Conservation (phyloP, 2,113 vertebrate species). For the Galbula dea region DNA sequence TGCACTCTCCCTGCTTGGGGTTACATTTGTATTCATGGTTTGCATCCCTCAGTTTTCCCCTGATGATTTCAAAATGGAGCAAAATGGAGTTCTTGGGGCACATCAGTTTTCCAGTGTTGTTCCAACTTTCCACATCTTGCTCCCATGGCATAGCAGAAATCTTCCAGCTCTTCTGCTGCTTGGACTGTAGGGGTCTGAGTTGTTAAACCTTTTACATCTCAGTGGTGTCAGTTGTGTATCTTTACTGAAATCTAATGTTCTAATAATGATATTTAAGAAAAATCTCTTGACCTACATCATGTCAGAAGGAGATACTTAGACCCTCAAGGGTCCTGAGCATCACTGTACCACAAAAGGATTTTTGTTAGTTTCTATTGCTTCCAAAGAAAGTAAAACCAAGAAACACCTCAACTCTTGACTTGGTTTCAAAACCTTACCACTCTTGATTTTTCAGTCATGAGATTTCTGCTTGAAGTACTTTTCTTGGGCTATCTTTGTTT, state of each 20-base stretch:
- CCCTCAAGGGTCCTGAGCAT: not conserved
- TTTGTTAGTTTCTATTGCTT: conserved; percentile 18
- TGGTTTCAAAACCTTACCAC: conserved; percentile 31
- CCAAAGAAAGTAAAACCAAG: conserved; percentile 42
- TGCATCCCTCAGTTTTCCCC: not conserved
- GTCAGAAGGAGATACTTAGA: not conserved
- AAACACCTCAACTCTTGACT: conserved; percentile 24
- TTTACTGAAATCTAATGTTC: conserved; percentile 12
- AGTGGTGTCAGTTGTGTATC: not conserved
- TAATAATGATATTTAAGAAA: conserved; percentile 16
- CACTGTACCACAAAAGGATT: not conserved
- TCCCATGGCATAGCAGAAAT: not conserved
- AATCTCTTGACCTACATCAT: not conserved
- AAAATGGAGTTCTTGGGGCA: not conserved
- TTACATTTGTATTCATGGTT: not conserved
- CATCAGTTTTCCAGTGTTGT: not conserved
- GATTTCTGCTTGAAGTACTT: conserved; percentile 63
- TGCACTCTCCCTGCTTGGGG: not conserved
- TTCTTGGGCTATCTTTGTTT: conserved; percentile 62
- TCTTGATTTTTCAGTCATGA: conserved; percentile 29
- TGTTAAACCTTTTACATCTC: conserved; percentile 27
- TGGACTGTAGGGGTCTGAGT: not conserved
- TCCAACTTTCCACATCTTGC: conserved; percentile 30
- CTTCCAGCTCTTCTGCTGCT: not conserved
- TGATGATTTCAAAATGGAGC: not conserved